phyloP scores from a whole-genome alignment of 2,113 vertebrate genomes.

The Nothoprocta pentlandii region DNA sequence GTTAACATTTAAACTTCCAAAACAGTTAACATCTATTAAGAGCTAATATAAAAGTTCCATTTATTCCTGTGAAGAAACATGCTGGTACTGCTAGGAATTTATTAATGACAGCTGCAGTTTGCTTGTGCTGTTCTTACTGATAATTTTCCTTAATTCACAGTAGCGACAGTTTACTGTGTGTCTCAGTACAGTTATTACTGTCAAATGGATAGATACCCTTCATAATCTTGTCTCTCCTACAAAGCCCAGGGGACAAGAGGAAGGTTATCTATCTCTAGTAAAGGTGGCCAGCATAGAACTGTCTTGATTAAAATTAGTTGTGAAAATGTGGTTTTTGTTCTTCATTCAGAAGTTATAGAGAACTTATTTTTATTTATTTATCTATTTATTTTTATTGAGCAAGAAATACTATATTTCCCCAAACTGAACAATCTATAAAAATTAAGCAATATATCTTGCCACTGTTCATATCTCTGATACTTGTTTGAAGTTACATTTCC shows the following conservation, averaged over 20 bases:
- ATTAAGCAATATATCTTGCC: neutral
- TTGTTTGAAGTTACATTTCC: neutral
- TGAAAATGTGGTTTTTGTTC: neutral
- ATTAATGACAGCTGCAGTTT: neutral
- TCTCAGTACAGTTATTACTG: neutral
- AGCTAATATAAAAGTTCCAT: neutral
- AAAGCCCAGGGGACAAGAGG: neutral
- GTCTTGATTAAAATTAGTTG: neutral
- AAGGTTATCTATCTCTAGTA: neutral
- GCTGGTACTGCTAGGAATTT: neutral
- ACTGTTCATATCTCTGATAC: neutral
- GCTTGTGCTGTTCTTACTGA: neutral
- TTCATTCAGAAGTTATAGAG: neutral
- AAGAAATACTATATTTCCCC: neutral
- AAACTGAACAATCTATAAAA: neutral
- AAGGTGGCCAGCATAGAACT: neutral
- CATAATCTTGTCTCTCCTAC: neutral
- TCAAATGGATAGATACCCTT: neutral
- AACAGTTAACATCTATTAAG: neutral
- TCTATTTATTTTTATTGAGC: neutral
- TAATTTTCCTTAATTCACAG: neutral
- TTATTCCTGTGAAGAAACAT: neutral
- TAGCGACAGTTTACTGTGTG: neutral
- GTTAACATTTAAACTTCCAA: neutral
- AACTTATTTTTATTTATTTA: neutral